Evolutionary conservation across 2,113 vertebrate genomes (phyloP).

Genomic region (Sinocyclocheilus maitianheensis): DNA sequence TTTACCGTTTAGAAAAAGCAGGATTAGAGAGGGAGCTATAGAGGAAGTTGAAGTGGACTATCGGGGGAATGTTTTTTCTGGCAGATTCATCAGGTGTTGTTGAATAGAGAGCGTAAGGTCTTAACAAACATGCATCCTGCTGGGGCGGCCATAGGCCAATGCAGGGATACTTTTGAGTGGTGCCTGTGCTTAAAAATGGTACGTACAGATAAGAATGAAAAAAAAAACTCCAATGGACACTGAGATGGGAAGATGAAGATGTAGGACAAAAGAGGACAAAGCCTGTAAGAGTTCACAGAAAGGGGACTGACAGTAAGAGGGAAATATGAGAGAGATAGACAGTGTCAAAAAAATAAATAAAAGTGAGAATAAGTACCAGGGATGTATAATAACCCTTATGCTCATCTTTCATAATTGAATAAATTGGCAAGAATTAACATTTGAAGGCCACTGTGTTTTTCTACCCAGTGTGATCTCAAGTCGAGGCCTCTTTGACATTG

Average conservation of each 20-base stretch:
- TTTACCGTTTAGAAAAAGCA: slow-evolving; percentile 1
- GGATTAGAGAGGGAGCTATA: not conserved
- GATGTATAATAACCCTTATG: slow-evolving; percentile 40
- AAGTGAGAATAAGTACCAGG: not conserved
- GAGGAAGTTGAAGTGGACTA: slow-evolving; percentile 16
- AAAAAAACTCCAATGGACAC: not conserved
- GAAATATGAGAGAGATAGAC: not conserved
- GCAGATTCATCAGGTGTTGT: slow-evolving; percentile 42
- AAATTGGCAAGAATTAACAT: slow-evolving; percentile 32
- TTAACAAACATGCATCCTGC: slow-evolving; percentile 55
- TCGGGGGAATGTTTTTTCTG: slow-evolving; percentile 8
- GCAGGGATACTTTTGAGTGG: slow-evolving; percentile 46
- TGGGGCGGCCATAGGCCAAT: slow-evolving; percentile 7
- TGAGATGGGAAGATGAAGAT: slow-evolving; percentile 2
- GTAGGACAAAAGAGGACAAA: slow-evolving; percentile 3
- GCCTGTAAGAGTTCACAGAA: not conserved
- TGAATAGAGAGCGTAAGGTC: slow-evolving; percentile 53
- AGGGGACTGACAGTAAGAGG: not conserved
- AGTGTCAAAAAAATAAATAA: not conserved
- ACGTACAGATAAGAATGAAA: not conserved
- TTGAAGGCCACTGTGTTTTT: slow-evolving; percentile 28
- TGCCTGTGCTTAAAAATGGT: not conserved
- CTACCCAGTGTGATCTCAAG: not conserved
- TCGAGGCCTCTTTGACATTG: not conserved
- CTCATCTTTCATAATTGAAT: slow-evolving; percentile 19